Base-by-base conservation (phyloP, 2,888 invertebrate genomes). In the Heterodera filipjevi region DNA sequence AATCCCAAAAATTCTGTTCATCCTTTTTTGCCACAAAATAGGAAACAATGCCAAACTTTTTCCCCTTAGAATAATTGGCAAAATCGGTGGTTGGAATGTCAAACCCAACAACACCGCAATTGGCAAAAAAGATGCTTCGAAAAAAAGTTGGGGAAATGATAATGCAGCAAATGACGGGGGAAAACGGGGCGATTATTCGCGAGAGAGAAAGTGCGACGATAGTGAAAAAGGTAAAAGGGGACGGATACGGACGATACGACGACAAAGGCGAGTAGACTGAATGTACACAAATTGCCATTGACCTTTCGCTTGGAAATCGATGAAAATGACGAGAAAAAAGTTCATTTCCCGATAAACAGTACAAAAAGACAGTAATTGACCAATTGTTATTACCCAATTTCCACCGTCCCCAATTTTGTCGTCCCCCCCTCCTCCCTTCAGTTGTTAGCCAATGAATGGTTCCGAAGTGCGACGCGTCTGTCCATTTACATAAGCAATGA, bases 401-500 rank as follows among this genome's bases (percentile, higher is more conserved):
- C 33, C 30, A n/a, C 19, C 33, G 8, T 1, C 46, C 5, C n/a
- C 6, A 49, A 14, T 35, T 39, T 73, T n/a, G n/a, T n/a, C n/a
- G n/a, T n/a, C n/a, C n/a, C n/a, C n/a, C n/a, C n/a, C n/a, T n/a
- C n/a, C n/a, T n/a, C n/a, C n/a, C n/a, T 75, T 35, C 2, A 77
- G 77, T 3, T 77, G 66, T 64, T 77, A 8, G 44, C 3, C 53
- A 59, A 71, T 19, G 39, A 46, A 59, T 32, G 77, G 77, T 77
- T 77, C 35, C n/a, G 27, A 33, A 39, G 53, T 8, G 53, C 78
- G 33, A 78, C 35, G 33, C 68, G 79, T 3, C 33, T 78, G 19
- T 66, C 79, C 8, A 77, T 78, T 39, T 78, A 78, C 77, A 33
- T 76, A 64, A 78, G 79, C 32, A 78, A 59, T 44, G 46, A 27